Base-by-base conservation (phyloP, 2,797 vertebrate genomes). In the Acrocephalus scirpaceus region DNA sequence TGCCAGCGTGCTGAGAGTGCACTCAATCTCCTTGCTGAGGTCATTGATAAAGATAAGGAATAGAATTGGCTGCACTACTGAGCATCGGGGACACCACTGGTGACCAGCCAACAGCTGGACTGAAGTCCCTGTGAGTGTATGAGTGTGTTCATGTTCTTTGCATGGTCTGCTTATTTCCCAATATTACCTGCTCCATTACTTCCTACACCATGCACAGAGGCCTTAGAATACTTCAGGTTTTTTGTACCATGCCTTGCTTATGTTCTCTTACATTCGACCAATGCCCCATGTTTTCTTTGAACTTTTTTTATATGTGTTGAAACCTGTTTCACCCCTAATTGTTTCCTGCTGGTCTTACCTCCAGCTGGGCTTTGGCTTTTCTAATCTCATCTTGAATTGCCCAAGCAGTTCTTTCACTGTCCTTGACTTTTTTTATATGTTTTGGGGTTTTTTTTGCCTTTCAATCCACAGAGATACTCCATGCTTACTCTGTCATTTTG, bases 11-110 rank as follows among this genome's bases (percentile, higher is more conserved):
- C 34, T 47, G 53, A 32, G 48, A 7, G n/a, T 27, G 34, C 8
- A 2, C 32, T 72, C 2, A 0, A 4, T 64, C 16, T 16, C 5
- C 27, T 81, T 0, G 0, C 11, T 3, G 45, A 16, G n/a, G 25
- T 64, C 45, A 45, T 2, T 64, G 70, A n/a, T 58, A 48, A 66
- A 80, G 58, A 20, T 4, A 2, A 2, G 3, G 22, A 60, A 36
- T 4, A 32, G 25, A 45, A 60, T 2, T 40, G 32, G 32, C 25
- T 3, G 2, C 14, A 11, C 2, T 7, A 0, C 13, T 15, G 34
- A 40, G 34, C 23, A 17, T 34, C 1, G 1, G 13, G 14, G 50
- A 0, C 38, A 13, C 16, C 6, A 1, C 54, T 56, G 13, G 21
- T 66, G 38, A 34, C 29, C 0, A 0, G 4, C 19, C 1, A 2